Evolutionary conservation across 2,113 vertebrate species (phyloP).

Genomic region (Scalopus aquaticus): DNA sequence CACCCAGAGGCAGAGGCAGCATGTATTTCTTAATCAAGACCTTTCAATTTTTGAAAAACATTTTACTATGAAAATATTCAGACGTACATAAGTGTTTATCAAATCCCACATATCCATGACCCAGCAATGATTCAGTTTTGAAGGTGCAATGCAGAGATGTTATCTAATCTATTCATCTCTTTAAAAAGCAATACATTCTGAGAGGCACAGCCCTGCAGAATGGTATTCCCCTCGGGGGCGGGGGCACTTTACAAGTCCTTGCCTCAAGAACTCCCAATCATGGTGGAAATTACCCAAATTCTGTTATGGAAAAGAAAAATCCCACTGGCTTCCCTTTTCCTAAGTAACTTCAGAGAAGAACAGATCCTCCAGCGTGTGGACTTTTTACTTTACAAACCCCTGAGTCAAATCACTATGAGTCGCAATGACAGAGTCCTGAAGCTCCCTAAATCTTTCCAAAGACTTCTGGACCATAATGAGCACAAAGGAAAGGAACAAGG

Average conservation of each 20-base stretch:
- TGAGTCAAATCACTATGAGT: accelerated
- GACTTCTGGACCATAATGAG: background rate
- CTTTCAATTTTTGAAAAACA: background rate
- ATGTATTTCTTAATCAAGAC: background rate
- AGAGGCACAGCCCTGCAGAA: background rate
- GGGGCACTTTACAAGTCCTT: background rate
- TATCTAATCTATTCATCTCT: background rate
- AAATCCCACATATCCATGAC: background rate
- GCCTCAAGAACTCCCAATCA: background rate
- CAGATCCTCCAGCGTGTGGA: background rate
- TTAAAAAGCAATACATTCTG: background rate
- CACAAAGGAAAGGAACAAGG: background rate
- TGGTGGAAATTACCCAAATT: background rate
- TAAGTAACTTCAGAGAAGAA: background rate
- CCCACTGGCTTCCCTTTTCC: background rate
- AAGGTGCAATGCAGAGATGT: background rate
- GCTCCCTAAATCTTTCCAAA: background rate
- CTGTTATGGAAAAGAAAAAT: background rate
- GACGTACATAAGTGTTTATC: background rate
- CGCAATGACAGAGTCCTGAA: background rate
- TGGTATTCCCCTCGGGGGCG: background rate
- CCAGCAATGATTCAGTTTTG: background rate
- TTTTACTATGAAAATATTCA: slow-evolving; percentile 14
- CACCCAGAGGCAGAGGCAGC: background rate
- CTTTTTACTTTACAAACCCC: slow-evolving; percentile 20